These are phyloP conservation scores for Lymantria monacha DNA, from an alignment of 2,888 invertebrate genomes.

Conservation along the genomic window DNA sequence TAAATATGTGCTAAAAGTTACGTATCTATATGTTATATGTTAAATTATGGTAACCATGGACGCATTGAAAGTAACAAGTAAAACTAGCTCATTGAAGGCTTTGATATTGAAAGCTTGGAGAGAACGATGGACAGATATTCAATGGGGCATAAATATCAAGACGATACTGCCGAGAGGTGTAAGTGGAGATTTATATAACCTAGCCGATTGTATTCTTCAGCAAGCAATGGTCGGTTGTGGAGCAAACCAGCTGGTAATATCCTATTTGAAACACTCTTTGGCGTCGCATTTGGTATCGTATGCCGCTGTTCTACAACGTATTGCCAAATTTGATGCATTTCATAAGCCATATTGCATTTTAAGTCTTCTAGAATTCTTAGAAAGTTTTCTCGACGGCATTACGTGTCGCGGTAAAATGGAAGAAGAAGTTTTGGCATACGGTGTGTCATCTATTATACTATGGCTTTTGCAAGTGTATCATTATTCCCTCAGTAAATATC, in stretches of 20 bases:
- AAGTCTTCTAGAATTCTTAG: slow-evolving; percentile 92
- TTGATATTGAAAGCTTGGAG: slow-evolving; percentile 94
- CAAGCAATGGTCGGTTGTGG: slow-evolving; percentile 97
- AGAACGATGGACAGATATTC: slow-evolving; percentile 96
- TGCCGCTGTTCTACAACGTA: slow-evolving; percentile 92
- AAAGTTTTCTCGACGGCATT: slow-evolving; percentile 84
- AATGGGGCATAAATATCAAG: slow-evolving; percentile 98
- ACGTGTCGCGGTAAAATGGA: slow-evolving; percentile 92
- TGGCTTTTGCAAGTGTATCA: slow-evolving; percentile 91
- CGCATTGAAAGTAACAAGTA: slow-evolving; percentile 89
- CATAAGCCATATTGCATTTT: slow-evolving; percentile 94
- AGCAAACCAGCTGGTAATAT: slow-evolving; percentile 94
- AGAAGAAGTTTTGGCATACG: slow-evolving; percentile 91
- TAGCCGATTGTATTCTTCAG: slow-evolving; percentile 95
- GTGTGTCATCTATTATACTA: slow-evolving; percentile 90
- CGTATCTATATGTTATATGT: too few species aligned
- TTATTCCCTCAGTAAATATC: slow-evolving; percentile 72
- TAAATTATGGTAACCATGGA: slow-evolving; percentile 81
- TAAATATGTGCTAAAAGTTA: too few species aligned
- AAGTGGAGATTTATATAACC: slow-evolving; percentile 95
- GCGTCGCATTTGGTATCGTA: slow-evolving; percentile 95
- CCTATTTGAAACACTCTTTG: slow-evolving; percentile 95
- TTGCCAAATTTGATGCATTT: slow-evolving; percentile 93
- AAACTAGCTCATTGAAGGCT: slow-evolving; percentile 91
- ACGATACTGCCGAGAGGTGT: slow-evolving; percentile 94